These are phyloP conservation scores for Xestia rhomboidea DNA, from an alignment of 2,888 invertebrate genomes.

Conservation along the genomic window DNA sequence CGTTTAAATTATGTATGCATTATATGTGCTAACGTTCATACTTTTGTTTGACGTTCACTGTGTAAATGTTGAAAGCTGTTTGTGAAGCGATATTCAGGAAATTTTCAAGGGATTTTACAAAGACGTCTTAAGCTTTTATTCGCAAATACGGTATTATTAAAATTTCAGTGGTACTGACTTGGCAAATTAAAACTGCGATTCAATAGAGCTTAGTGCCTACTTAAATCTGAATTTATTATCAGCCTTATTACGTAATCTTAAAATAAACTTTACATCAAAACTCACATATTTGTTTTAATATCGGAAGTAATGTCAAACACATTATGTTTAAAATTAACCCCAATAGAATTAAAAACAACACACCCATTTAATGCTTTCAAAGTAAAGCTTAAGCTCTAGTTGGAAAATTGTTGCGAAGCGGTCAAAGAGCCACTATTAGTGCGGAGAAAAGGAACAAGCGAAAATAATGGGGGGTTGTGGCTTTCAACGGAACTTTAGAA, in stretches of 20 bases:
- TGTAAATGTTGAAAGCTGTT: constrained; percentile 48
- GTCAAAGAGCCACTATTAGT: constrained; percentile 51
- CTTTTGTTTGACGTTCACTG: constrained; percentile 49
- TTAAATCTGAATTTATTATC: not conserved
- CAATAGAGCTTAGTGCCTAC: not conserved
- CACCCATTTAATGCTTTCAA: constrained; percentile 27
- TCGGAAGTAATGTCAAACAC: not conserved
- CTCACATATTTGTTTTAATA: not conserved
- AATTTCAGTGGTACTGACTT: constrained; percentile 3
- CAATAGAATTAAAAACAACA: constrained; percentile 8
- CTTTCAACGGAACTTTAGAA: constrained; percentile 45
- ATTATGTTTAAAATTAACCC: not conserved
- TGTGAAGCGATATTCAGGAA: constrained; percentile 36
- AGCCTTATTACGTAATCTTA: not conserved
- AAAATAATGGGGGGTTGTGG: constrained; percentile 43
- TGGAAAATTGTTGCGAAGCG: constrained; percentile 23
- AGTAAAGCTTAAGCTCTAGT: not conserved
- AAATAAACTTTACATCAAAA: not conserved
- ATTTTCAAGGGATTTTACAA: constrained; percentile 22
- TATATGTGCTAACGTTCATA: constrained; percentile 43
- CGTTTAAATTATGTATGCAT: constrained; percentile 47
- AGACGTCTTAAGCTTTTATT: constrained; percentile 31
- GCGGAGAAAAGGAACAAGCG: constrained; percentile 38
- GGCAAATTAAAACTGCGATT: not conserved
- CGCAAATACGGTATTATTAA: constrained; percentile 20